Conservation (phyloP, 1,140 invertebrate genomes). For the Procambarus clarkii region DNA sequence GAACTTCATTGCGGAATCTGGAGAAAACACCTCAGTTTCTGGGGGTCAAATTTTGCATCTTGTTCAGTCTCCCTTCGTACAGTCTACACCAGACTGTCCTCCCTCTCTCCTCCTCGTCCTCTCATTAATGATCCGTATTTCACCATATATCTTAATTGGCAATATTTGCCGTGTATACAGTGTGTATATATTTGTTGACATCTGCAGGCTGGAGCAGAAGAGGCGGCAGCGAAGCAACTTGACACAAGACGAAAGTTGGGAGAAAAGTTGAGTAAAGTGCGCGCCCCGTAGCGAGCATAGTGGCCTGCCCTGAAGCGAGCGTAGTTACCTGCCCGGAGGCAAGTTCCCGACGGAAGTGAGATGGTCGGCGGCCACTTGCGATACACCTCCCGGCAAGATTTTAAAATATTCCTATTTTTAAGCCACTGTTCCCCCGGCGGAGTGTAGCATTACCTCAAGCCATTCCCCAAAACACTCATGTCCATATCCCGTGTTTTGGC, state of each 20-base stretch:
- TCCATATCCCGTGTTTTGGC: not conserved
- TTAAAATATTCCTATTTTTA: not conserved
- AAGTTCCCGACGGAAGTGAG: not conserved
- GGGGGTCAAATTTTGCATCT: not conserved
- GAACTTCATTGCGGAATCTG: constrained; percentile 6
- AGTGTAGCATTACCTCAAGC: not conserved
- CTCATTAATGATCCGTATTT: no score
- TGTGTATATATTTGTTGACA: no score
- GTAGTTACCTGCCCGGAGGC: not conserved
- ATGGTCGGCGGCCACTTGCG: not conserved
- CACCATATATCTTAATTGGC: no score
- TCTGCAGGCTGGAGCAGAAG: no score
- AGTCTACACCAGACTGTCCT: no score
- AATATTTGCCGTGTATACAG: no score
- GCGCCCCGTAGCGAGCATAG: not conserved
- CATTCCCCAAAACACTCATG: not conserved
- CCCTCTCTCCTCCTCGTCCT: no score
- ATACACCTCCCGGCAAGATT: not conserved
- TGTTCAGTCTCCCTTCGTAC: not conserved
- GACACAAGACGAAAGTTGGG: not conserved
- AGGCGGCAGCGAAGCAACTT: not conserved
- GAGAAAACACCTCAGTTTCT: not conserved
- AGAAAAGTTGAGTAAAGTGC: not conserved
- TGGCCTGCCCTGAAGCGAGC: not conserved
- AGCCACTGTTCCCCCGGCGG: not conserved